Base-by-base conservation (phyloP, 1,140 invertebrate genomes). In the Drosophila tropicalis region DNA sequence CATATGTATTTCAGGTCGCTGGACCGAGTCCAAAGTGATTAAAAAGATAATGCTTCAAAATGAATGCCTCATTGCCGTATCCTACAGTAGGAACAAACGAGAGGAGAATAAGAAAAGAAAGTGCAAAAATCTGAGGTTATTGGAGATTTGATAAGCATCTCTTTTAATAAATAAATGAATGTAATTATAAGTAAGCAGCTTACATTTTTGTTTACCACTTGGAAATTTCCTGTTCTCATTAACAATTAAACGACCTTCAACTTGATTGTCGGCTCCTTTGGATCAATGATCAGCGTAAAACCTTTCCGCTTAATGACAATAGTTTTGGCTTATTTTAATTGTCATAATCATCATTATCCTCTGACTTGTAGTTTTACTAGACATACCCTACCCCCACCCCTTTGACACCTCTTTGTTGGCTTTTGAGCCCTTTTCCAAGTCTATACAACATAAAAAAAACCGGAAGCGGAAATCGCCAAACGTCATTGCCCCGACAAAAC, bases 391-490 rank as follows among this genome's bases (percentile, higher is more conserved):
- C 22, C 29, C 29, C 29, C 29, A 29, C 22, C 29, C 29, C 29
- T 5, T 29, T 29, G 6, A 5, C 29, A 5, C 29, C 29, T 29
- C 2, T 3, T 22, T 10, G 3, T n/a, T n/a, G 19, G 19, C 9
- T 19, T 2, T 17, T 29, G 32, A 6, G n/a, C 34, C 70, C 71
- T 70, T 73, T 73, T 60, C 54, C 22, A 66, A 15, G 40, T 13
- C 17, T n/a, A 36, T 6, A 4, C 36, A n/a, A 39, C 36, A 32
- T 1, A 62, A 34, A 62, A 25, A 19, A 70, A 73, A n/a, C 22
- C 80, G 80, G 80, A 83, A 83, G 80, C 81, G 80, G 80, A 83
- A 83, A 70, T 69, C 44, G 55, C 51, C 32, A 41, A 29, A 51
- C 44, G 65, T 47, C 39, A 71, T 63, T 67, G 58, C 54, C 54